Conservation (phyloP, 2,888 invertebrate species). For the Scaptomyza cyrtandrae region DNA sequence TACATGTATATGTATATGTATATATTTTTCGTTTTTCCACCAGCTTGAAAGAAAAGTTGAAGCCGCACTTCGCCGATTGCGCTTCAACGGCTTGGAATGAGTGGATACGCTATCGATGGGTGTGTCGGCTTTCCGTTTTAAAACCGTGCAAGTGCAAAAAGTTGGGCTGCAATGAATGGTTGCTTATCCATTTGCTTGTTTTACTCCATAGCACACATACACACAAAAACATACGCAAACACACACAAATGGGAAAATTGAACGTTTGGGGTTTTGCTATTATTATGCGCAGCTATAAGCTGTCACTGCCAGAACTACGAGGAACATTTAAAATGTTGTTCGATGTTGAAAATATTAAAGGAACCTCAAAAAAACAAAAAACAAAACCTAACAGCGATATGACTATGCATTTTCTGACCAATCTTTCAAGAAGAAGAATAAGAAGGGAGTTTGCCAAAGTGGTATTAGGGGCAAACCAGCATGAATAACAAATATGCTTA, state of each 20-base stretch:
- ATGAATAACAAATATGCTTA: background rate
- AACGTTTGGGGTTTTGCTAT: slow-evolving; percentile 35
- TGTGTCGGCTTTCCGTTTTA: slow-evolving; percentile 8
- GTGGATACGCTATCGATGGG: slow-evolving; percentile 58
- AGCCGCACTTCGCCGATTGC: slow-evolving; percentile 64
- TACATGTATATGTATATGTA: background rate
- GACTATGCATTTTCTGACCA: background rate
- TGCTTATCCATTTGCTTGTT: slow-evolving; percentile 28
- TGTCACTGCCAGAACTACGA: slow-evolving; percentile 25
- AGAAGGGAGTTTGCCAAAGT: no score
- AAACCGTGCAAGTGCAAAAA: background rate
- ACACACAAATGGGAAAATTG: slow-evolving; percentile 22
- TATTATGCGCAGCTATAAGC: slow-evolving; percentile 45
- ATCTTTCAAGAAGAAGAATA: no score
- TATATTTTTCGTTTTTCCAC: slow-evolving; percentile 45
- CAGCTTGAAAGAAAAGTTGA: slow-evolving; percentile 70
- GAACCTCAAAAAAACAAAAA: no score
- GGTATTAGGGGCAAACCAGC: background rate
- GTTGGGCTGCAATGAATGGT: slow-evolving; percentile 12
- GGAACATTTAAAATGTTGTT: slow-evolving; percentile 5
- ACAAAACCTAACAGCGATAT: background rate
- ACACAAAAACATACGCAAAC: slow-evolving; percentile 7
- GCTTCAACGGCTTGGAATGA: slow-evolving; percentile 69
- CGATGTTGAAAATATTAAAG: background rate
- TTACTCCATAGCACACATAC: slow-evolving; percentile 2